Conservation (phyloP, 2,797 vertebrate species). For the Gymnoscopelus microlampas region DNA sequence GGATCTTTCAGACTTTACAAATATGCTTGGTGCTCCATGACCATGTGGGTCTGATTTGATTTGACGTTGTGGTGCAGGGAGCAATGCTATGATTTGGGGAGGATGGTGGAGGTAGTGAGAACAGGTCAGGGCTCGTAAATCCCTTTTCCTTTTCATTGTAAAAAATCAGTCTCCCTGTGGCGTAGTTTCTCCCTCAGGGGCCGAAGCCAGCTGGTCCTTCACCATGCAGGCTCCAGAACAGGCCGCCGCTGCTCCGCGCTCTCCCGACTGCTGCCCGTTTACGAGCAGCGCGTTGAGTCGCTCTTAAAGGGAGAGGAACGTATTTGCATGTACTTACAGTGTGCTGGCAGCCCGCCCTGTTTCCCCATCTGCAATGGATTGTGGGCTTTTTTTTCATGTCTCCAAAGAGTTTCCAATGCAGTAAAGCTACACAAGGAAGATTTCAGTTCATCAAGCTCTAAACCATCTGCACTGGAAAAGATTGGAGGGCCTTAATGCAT, state of each 20-base stretch:
- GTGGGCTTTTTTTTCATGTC: conserved; percentile 80
- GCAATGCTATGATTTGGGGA: conserved; percentile 71
- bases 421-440: conserved; percentile 81
- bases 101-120: conserved; percentile 67
- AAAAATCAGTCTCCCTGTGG: conserved; percentile 71
- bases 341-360: conserved; percentile 78
- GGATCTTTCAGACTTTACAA: conserved; percentile 52
- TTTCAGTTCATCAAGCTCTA: conserved; percentile 84
- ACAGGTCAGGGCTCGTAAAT: conserved; percentile 80
- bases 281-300: conserved; percentile 62
- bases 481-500: conserved; percentile 68
- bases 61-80: conserved; percentile 59
- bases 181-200: conserved; percentile 56
- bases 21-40: conserved; percentile 43
- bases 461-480: conserved; percentile 80
- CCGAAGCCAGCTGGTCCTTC: conserved; percentile 64
- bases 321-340: conserved; percentile 78
- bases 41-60: conserved; percentile 75
- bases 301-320: conserved; percentile 66
- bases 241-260: conserved; percentile 55
- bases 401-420: conserved; percentile 81
- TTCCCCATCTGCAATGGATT: conserved; percentile 86
- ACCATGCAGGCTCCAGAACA: conserved; percentile 64
- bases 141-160: conserved; percentile 76
- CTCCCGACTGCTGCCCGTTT: conserved; percentile 60